Percentiles rank a stretch among this genome's conserved stretches.
Conservation (phyloP, 1,140 invertebrate genomes). For the Lucilia sericata region DNA sequence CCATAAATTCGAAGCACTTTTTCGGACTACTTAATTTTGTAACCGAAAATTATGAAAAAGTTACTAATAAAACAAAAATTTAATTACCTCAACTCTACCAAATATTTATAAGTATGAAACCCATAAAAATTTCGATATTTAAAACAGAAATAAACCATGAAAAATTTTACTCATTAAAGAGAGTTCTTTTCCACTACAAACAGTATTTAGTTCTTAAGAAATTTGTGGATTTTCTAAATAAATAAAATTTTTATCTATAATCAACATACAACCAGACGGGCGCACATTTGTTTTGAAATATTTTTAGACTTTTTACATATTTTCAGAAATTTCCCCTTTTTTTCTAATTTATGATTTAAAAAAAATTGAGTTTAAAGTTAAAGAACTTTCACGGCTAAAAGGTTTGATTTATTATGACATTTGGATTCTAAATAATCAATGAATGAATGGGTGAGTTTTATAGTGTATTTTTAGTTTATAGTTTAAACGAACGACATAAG, state of each 20-base stretch:
- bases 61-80: background rate
- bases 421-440: background rate
- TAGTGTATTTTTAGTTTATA: background rate
- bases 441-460: background rate
- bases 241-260: background rate
- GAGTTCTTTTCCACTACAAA: background rate
- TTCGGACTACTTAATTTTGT: background rate
- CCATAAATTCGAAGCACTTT: too few relatives aligned
- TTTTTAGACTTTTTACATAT: background rate
- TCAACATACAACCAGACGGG: too few relatives aligned
- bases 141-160: background rate
- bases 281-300: background rate
- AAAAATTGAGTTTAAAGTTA: background rate
- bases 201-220: background rate
- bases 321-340: background rate
- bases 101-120: background rate
- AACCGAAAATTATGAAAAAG: background rate
- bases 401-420: constrained; percentile 2
- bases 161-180: background rate
- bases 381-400: background rate
- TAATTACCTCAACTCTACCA: background rate
- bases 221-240: background rate
- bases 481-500: background rate
- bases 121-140: background rate
- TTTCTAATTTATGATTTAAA: background rate